Evolutionary conservation across 2,888 invertebrate species (phyloP), one percentile per base, ranked within the genome.

Genomic region (Gymnoscelis rufifasciata): DNA sequence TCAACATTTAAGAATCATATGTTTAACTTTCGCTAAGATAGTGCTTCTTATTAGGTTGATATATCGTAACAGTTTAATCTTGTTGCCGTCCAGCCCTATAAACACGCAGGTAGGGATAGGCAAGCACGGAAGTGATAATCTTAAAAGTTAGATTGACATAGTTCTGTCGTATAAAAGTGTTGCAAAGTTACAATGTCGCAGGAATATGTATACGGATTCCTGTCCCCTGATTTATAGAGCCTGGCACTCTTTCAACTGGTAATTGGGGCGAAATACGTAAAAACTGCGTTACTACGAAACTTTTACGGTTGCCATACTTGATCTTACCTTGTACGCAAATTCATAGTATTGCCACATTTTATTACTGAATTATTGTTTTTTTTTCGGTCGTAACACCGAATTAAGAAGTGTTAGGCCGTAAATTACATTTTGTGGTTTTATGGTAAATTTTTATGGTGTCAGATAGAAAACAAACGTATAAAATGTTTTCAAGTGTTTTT

Each of bases 111-210:
- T 79, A 67, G 54, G 50, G 62, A 62, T 74, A 80, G 78, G 74
- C 75, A 70, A 73, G 74, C 64, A 65, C 71, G 78, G 80, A 81
- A 82, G 79, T 78, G 79, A 83, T 83, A 83, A 84, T 82, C 83
- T 83, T 82, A 82, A 81, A 87, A 86, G 81, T 84, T 83, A 82
- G 83, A 87, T 83, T 82, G 83, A 83, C 82, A 83, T 82, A 83
- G 79, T 83, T 84, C 67, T 75, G 71, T 74, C 76, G 72, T 71
- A 82, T 77, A 79, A 78, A 81, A 78, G 69, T 72, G 70, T 71
- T 67, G 68, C 65, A 56, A 75, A 78, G 76, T 78, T 77, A 81
- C 79, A 82, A 79, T 81, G 78, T 81, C 74, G 71, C 66, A 62
- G 62, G 66, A 65, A 67, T 71, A 71, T 68, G 68, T 66, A 71